Conservation (phyloP, 2,888 invertebrate species). For the Uloborus plumipes region DNA sequence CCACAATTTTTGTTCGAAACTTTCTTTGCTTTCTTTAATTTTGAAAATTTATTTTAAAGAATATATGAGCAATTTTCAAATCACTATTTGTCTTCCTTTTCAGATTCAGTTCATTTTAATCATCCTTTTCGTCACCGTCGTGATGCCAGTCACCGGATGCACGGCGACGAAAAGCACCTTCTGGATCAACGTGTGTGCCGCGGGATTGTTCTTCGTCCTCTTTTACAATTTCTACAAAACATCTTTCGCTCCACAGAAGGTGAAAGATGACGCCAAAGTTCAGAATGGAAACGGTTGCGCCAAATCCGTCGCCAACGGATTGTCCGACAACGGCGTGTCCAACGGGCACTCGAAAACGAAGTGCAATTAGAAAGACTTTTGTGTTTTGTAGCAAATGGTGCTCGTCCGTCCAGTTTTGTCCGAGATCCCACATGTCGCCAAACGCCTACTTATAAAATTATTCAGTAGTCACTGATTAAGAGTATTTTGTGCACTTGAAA, state of each 20-base stretch:
- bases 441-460: no score
- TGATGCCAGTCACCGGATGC: constrained; percentile 47
- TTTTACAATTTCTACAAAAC: constrained; percentile 55
- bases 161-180: constrained; percentile 35
- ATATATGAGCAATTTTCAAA: no score
- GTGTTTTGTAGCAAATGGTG: no score
- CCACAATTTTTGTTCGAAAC: no score
- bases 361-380: background rate
- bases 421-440: no score
- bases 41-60: no score
- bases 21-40: no score
- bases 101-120: constrained; percentile 57
- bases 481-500: no score
- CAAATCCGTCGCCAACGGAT: constrained; percentile 1
- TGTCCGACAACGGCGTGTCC: background rate
- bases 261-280: background rate
- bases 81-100: constrained; percentile 1
- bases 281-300: background rate
- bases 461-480: no score
- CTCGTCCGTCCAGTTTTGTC: no score
- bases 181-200: constrained; percentile 34
- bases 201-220: constrained; percentile 33
- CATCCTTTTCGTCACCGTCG: constrained; percentile 29
- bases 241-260: constrained; percentile 28
- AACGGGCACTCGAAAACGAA: background rate